These are phyloP conservation scores for Actenoides lindsayi DNA, from an alignment of 2,113 vertebrate species.

Conservation along the genomic window DNA sequence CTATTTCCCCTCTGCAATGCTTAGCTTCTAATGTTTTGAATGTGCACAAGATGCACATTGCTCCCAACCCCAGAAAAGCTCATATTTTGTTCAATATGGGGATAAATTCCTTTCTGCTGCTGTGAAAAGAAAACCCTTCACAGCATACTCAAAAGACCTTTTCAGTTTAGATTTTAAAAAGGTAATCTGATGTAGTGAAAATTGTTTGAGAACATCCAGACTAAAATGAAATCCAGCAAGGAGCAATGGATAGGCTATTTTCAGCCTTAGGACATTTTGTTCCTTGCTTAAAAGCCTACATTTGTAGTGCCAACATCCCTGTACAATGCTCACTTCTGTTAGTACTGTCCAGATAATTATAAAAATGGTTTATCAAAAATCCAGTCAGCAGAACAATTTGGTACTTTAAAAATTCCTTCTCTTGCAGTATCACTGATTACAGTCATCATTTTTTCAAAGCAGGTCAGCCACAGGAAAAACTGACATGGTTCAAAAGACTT, in stretches of 20 bases:
- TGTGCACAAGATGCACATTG: background rate
- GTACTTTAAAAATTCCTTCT: constrained; percentile 2
- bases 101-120: constrained; percentile 6
- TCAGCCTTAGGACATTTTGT: constrained; percentile 56
- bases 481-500: background rate
- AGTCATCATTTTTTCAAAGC: constrained; percentile 14
- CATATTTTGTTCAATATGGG: background rate
- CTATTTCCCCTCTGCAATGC: background rate
- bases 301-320: constrained; percentile 13
- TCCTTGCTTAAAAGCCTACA: constrained; percentile 59
- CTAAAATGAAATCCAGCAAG: constrained; percentile 36
- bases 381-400: constrained; percentile 42
- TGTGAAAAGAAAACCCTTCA: constrained; percentile 11
- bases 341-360: constrained; percentile 59
- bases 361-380: constrained; percentile 59
- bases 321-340: constrained; percentile 16
- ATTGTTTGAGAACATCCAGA: constrained; percentile 48
- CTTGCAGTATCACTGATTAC: constrained; percentile 2
- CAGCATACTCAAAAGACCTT: background rate
- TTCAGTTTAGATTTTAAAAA: constrained; percentile 32
- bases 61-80: background rate
- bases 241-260: constrained; percentile 35
- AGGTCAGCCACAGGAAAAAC: background rate
- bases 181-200: constrained; percentile 37
- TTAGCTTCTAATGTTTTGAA: background rate